Evolutionary conservation across 2,797 vertebrate genomes (phyloP).

Genomic region (Hypotaenidia philippensis): DNA sequence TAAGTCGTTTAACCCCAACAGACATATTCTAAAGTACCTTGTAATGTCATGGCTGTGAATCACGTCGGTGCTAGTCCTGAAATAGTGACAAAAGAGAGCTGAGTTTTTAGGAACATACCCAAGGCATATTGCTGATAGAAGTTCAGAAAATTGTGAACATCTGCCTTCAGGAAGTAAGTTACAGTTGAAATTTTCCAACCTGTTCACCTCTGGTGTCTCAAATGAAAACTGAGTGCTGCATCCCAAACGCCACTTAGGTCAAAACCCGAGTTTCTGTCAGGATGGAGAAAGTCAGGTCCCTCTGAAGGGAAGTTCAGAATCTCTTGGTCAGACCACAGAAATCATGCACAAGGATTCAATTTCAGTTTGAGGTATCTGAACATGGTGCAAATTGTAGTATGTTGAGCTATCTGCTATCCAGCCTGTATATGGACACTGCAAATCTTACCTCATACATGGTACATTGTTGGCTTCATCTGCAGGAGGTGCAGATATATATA

Average conservation of each 20-base stretch:
- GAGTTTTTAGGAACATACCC: background rate
- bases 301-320: background rate
- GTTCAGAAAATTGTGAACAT: background rate
- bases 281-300: background rate
- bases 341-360: background rate
- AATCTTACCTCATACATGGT: background rate
- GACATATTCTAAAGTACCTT: background rate
- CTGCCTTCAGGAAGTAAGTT: background rate
- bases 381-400: background rate
- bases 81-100: background rate
- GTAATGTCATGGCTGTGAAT: background rate
- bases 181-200: background rate
- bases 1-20: conserved; percentile 60
- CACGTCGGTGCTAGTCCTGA: background rate
- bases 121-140: background rate
- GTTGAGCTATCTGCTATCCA: background rate
- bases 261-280: background rate
- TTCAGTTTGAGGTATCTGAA: background rate
- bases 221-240: background rate
- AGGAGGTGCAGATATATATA: no score
- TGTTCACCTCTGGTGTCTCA: background rate
- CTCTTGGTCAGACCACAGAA: background rate
- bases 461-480: background rate
- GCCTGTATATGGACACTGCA: background rate
- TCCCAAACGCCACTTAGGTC: background rate